Conservation (phyloP, 1,140 invertebrate genomes). For the Zaprionus camerounensis region DNA sequence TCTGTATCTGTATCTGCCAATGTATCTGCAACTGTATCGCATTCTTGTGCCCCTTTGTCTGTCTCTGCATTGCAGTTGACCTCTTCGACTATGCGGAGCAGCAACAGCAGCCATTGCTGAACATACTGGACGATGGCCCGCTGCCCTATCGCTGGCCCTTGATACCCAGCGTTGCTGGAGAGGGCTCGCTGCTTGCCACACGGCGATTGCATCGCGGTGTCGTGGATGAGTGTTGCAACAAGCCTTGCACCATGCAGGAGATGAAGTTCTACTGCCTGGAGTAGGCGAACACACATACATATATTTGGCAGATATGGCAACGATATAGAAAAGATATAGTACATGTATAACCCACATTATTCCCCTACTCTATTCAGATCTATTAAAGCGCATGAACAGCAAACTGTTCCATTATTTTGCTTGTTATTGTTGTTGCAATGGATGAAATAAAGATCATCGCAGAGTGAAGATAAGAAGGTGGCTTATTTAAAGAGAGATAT, state of each 20-base stretch:
- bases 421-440: slow-evolving; percentile 7
- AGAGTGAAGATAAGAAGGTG: slow-evolving; percentile 1
- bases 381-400: slow-evolving; percentile 30
- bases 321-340: background rate
- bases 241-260: slow-evolving; percentile 12
- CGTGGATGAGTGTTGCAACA: slow-evolving; percentile 56
- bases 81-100: slow-evolving; percentile 64
- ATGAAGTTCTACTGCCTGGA: slow-evolving; percentile 43
- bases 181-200: slow-evolving; percentile 43
- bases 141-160: background rate
- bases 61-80: slow-evolving; percentile 47
- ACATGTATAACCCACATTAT: background rate
- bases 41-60: slow-evolving; percentile 11
- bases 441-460: slow-evolving; percentile 19
- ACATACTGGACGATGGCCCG: background rate
- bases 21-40: slow-evolving; percentile 1
- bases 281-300: background rate
- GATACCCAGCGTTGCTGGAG: background rate
- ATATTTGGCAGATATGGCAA: background rate
- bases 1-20: background rate
- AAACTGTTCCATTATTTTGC: slow-evolving; percentile 5
- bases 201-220: slow-evolving; percentile 43
- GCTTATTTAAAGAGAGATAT: background rate
- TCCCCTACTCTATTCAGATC: background rate
- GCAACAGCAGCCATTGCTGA: background rate